These are phyloP conservation scores for Manis javanica DNA, from an alignment of 2,797 vertebrate species.

Conservation along the genomic window DNA sequence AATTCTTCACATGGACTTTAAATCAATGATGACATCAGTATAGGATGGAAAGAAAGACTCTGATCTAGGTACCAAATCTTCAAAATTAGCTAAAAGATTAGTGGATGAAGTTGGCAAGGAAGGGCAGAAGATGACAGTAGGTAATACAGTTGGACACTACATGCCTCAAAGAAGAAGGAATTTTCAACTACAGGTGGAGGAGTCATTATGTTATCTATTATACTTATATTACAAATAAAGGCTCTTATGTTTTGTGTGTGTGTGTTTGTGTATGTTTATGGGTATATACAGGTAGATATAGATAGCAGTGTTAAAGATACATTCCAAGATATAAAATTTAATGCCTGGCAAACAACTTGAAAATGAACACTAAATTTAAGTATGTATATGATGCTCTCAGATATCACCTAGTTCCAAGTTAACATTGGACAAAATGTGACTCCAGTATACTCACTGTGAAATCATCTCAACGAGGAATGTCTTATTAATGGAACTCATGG, in stretches of 20 bases:
- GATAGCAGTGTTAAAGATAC: background rate
- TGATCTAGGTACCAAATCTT: background rate
- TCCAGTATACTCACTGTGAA: background rate
- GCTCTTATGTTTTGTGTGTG: no score
- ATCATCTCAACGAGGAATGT: background rate
- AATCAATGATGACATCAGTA: background rate
- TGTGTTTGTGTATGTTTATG: no score
- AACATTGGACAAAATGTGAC: background rate
- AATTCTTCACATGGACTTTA: background rate
- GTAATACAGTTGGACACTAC: background rate
- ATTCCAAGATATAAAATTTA: background rate
- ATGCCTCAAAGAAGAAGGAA: background rate
- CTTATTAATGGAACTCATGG: background rate
- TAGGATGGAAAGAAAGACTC: background rate
- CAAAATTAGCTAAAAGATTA: background rate
- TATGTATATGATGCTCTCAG: background rate
- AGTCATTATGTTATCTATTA: background rate
- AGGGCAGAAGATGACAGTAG: background rate
- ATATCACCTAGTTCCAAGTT: background rate
- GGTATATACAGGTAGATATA: background rate
- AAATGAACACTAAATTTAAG: background rate
- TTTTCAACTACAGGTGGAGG: background rate
- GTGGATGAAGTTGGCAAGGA: background rate
- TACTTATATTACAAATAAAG: background rate
- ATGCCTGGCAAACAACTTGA: background rate